Conservation (phyloP, 2,113 vertebrate species). For the Sylvietta virens region DNA sequence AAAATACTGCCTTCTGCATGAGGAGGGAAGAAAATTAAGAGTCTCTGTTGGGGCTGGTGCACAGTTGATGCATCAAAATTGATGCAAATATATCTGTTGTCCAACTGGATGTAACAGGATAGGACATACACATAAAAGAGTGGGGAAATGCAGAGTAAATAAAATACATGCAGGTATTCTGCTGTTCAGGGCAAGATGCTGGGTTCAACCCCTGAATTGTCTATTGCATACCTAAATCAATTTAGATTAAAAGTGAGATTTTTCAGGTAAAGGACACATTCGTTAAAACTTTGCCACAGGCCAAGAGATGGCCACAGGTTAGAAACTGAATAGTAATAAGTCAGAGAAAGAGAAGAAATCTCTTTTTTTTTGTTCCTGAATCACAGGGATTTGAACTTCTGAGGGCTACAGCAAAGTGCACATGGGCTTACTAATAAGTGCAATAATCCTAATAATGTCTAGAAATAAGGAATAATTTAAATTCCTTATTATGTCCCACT, state of each 20-base stretch:
- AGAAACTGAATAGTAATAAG: background rate
- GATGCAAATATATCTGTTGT: background rate
- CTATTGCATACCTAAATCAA: background rate
- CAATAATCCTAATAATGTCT: background rate
- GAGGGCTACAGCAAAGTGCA: background rate
- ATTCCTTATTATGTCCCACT: background rate
- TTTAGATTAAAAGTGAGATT: background rate
- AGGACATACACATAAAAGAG: background rate
- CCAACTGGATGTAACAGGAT: background rate
- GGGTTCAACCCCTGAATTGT: background rate
- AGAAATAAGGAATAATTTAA: background rate
- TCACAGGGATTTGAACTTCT: background rate
- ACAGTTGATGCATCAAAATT: background rate
- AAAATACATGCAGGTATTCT: background rate
- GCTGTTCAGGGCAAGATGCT: background rate
- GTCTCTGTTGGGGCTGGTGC: background rate
- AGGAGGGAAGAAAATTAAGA: background rate
- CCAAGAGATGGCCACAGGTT: background rate
- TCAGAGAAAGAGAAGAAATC: background rate
- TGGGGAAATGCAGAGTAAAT: background rate
- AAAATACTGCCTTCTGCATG: background rate
- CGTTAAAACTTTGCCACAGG: background rate
- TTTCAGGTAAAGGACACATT: background rate
- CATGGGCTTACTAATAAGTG: background rate
- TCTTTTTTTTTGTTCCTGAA: background rate